A percentile compares a stretch with the other conserved stretches of the same genome.
These are phyloP conservation scores for Anhinga rufa DNA, from an alignment of 2,113 vertebrate genomes.

Conservation along the genomic window DNA sequence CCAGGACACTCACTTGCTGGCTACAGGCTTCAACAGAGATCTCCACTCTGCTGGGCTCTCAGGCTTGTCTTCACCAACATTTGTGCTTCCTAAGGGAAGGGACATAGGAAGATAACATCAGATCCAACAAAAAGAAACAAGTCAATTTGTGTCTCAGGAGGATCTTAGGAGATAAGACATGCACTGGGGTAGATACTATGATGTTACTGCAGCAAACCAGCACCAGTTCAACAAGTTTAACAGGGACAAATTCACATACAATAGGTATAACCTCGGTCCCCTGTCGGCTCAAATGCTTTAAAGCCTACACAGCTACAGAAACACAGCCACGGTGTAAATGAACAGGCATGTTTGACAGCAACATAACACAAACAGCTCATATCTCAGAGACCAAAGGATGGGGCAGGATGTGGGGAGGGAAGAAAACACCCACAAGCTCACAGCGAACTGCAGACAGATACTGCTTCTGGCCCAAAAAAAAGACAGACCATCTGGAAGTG, in stretches of 20 bases:
- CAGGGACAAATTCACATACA: neutral
- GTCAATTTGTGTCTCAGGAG: neutral
- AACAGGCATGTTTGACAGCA: neutral
- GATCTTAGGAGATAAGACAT: neutral
- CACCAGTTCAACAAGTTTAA: neutral
- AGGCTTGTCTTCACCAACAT: neutral
- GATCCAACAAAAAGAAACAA: neutral
- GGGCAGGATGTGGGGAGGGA: neutral
- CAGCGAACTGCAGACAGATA: neutral
- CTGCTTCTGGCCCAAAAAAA: neutral
- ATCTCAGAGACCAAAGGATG: neutral
- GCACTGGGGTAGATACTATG: neutral
- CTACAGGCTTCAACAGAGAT: constrained; percentile 70
- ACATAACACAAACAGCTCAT: neutral
- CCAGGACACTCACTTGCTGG: constrained; percentile 72
- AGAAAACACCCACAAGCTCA: neutral
- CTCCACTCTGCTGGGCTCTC: constrained; percentile 77
- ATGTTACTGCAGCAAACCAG: neutral
- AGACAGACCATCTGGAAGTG: neutral
- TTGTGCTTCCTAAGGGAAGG: neutral
- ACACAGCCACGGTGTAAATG: neutral
- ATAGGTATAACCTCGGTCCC: neutral
- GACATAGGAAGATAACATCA: neutral
- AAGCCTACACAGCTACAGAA: neutral
- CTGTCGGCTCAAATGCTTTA: neutral